A percentile compares a stretch with the other conserved stretches of the same genome.
These are phyloP conservation scores for Spinus olivaceus DNA, from an alignment of 2,797 vertebrate genomes.

Conservation along the genomic window DNA sequence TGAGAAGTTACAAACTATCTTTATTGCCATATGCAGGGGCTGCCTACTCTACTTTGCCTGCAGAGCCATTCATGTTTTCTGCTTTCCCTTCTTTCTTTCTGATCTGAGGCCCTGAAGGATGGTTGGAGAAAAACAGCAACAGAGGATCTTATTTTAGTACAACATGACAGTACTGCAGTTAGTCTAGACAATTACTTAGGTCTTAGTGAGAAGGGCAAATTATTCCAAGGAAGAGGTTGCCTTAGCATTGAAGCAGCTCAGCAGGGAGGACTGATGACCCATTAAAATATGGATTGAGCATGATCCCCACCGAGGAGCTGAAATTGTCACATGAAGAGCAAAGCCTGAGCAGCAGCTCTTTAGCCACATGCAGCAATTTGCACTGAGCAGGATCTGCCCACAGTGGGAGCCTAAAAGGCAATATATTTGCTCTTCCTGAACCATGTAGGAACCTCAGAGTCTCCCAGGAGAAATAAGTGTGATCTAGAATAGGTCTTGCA, in stretches of 20 bases:
- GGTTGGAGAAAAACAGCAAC: background rate
- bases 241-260: background rate
- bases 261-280: conserved; percentile 3
- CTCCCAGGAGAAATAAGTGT: background rate
- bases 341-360: background rate
- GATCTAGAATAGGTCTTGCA: background rate
- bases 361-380: background rate
- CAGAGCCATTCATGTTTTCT: background rate
- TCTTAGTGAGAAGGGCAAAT: background rate
- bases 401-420: background rate
- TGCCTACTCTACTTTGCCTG: background rate
- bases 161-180: background rate
- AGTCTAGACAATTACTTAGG: background rate
- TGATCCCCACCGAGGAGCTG: background rate
- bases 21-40: background rate
- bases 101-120: background rate
- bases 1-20: background rate
- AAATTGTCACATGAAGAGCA: conserved; percentile 18
- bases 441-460: background rate
- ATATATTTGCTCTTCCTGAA: background rate
- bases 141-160: background rate
- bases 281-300: background rate
- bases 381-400: background rate
- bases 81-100: background rate
- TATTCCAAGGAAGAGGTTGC: background rate